Base-by-base conservation (phyloP, 2,888 invertebrate genomes). In the Heliconius aoede region DNA sequence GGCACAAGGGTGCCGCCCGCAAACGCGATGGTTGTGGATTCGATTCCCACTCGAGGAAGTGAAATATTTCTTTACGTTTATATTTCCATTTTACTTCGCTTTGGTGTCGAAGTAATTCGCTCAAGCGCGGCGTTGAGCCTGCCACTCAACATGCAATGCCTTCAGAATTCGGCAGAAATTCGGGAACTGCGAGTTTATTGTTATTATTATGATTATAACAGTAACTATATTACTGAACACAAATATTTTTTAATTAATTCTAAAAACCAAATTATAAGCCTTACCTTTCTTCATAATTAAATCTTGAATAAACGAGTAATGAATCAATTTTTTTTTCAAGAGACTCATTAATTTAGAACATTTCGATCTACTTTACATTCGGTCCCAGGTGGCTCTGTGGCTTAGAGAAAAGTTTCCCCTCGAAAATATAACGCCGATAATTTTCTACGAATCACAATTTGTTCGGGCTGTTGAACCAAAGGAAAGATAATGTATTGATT, bases 301-400 rank as follows among this genome's bases (percentile, higher is more conserved):
- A 32, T n/a, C n/a, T 32, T 32, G n/a, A 64, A 64, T n/a, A 64
- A 64, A 24, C n/a, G 30, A 32, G n/a, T 32, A 64, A 64, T 64
- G 21, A 64, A 32, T 30, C n/a, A n/a, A 64, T 32, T 32, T n/a
- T 3, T n/a, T 4, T 64, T n/a, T 32, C 62, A 64, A 32, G n/a
- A n/a, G 24, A 32, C 55, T 71, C 58, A 58, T 71, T 71, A 71
- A 71, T 71, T 71, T 46, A 24, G 21, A 58, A 30, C 24, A 30
- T 30, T 55, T 71, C 26, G n/a, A 58, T 71, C 32, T 32, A 36
- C 24, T 4, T 60, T 32, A 71, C 32, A 24, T 32, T 71, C 71
- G 71, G 32, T 71, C 71, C 32, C 71, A 58, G 71, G 58, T 60
- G 55, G 32, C 32, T n/a, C n/a, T 51, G 28, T 28, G 68, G 68